Percentiles rank a stretch among this genome's conserved stretches.
phyloP scores from a whole-genome alignment of 2,113 vertebrate species.

The Muntiacus muntjak region DNA sequence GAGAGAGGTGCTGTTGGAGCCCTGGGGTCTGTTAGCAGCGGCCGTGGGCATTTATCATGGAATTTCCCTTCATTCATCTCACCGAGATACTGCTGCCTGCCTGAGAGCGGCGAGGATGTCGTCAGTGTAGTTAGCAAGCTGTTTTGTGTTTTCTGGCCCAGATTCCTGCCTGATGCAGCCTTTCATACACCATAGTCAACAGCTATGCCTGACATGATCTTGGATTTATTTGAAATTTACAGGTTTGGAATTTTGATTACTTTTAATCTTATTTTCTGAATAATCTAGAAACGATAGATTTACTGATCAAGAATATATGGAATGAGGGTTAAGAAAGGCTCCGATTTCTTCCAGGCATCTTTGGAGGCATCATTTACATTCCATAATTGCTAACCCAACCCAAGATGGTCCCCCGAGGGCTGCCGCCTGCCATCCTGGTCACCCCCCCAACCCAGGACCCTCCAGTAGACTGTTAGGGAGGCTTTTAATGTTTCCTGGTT shows the following conservation, averaged over 20 bases:
- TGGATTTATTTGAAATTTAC: not conserved
- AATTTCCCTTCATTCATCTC: not conserved
- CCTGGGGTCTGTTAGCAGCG: not conserved
- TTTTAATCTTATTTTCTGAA: not conserved
- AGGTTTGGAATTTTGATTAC: not conserved
- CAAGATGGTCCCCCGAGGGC: not conserved
- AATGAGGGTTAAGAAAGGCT: not conserved
- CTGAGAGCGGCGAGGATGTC: not conserved
- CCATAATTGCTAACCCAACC: not conserved
- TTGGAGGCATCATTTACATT: constrained; percentile 8
- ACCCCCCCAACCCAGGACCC: not conserved
- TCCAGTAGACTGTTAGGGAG: not conserved
- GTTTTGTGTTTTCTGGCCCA: not conserved
- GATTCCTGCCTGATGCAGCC: not conserved
- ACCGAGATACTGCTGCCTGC: not conserved
- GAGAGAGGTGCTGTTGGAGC: too few relatives aligned
- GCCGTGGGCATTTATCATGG: accelerated
- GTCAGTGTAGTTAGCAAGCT: not conserved
- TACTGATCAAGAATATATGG: not conserved
- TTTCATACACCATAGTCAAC: not conserved
- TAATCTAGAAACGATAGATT: not conserved
- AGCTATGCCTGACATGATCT: not conserved
- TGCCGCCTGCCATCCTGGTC: not conserved
- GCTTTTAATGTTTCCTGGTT: not conserved
- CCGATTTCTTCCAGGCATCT: not conserved